Percentiles rank a stretch among this genome's conserved stretches.
These are phyloP conservation scores for Cheilosia pagana DNA, from an alignment of 2,888 invertebrate genomes.

Conservation along the genomic window DNA sequence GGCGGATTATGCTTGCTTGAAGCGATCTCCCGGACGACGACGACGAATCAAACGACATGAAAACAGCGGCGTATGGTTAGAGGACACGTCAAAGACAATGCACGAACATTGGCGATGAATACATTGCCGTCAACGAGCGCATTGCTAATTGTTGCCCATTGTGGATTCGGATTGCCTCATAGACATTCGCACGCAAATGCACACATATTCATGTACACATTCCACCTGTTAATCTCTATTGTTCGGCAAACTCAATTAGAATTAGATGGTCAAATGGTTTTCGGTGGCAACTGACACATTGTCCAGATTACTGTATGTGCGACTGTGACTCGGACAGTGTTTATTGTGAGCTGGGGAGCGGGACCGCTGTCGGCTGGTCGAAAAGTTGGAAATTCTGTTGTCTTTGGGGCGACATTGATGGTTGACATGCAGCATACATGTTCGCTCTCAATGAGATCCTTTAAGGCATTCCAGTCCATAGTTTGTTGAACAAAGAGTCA, in stretches of 20 bases:
- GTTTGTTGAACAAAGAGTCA: not conserved
- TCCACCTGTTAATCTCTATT: conserved; percentile 63
- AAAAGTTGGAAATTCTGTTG: conserved; percentile 28
- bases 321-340: conserved; percentile 29
- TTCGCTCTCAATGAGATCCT: conserved; percentile 8
- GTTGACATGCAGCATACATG: conserved; percentile 35
- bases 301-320: conserved; percentile 28
- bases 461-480: conserved; percentile 6
- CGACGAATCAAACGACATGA: conserved; percentile 57
- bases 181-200: not conserved
- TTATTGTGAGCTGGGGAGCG: conserved; percentile 30
- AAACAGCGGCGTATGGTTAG: conserved; percentile 14
- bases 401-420: conserved; percentile 34
- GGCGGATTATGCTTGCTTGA: conserved; percentile 50
- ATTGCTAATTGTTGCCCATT: conserved; percentile 58
- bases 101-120: conserved; percentile 21
- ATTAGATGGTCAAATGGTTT: conserved; percentile 64
- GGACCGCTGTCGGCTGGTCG: not conserved
- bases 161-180: conserved; percentile 17
- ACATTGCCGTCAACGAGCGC: conserved; percentile 9
- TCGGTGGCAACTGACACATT: conserved; percentile 56
- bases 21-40: conserved; percentile 59
- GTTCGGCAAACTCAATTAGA: conserved; percentile 64
- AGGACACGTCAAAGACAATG: conserved; percentile 45
- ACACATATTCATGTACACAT: conserved; percentile 7